A percentile compares a stretch with the other conserved stretches of the same genome.
These are phyloP conservation scores for Pseudachorutes palmiensis DNA, from an alignment of 1,140 invertebrate genomes.

Conservation along the genomic window DNA sequence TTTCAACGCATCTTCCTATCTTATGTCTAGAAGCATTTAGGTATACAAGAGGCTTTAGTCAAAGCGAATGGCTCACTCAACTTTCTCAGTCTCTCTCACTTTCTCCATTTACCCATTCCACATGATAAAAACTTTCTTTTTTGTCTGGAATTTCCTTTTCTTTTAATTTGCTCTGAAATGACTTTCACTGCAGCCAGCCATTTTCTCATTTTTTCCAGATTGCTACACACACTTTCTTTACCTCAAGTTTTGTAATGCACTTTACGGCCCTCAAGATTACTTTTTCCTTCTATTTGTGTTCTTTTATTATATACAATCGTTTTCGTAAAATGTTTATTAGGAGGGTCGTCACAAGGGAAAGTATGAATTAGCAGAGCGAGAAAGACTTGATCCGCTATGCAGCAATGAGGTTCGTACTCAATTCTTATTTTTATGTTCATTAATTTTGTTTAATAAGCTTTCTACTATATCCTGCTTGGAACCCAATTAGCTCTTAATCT, in stretches of 20 bases:
- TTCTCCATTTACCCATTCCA: too few species aligned
- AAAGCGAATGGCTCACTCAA: too few species aligned
- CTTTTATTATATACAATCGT: not conserved
- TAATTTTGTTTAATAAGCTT: not conserved
- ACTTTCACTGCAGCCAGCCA: too few species aligned
- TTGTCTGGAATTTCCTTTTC: conserved; percentile 8
- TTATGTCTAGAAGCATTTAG: conserved; percentile 7
- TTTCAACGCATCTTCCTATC: conserved; percentile 15
- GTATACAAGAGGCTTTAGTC: conserved; percentile 6
- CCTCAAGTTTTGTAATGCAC: too few species aligned
- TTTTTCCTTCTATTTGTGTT: conserved; percentile 15
- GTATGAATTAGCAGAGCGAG: conserved; percentile 39
- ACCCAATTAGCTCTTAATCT: too few species aligned
- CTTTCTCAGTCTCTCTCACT: too few species aligned
- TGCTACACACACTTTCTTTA: too few species aligned
- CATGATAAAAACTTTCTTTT: too few species aligned
- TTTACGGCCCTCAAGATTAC: too few species aligned
- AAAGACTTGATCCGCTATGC: conserved; percentile 38
- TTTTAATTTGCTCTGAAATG: too few species aligned
- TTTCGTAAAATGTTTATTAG: conserved; percentile 30
- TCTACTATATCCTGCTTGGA: too few species aligned
- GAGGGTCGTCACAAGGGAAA: conserved; percentile 38
- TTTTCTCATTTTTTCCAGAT: too few species aligned
- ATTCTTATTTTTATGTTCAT: not conserved
- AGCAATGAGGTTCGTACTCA: conserved; percentile 35